Conservation (phyloP, 1,140 invertebrate species). For the Adoxophyes honmai region DNA sequence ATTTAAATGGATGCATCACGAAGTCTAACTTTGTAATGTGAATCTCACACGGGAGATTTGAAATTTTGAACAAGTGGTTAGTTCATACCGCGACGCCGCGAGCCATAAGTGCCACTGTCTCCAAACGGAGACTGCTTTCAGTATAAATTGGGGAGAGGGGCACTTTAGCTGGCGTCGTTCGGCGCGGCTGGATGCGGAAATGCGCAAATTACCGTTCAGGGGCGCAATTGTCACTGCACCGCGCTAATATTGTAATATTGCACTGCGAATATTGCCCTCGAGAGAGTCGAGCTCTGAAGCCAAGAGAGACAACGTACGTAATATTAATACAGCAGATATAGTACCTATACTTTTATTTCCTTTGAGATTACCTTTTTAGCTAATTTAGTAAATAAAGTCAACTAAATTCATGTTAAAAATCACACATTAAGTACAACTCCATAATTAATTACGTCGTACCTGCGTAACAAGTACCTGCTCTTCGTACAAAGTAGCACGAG, state of each 20-base stretch:
- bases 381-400: too few species aligned
- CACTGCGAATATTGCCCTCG: conserved; percentile 6
- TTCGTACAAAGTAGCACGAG: background rate
- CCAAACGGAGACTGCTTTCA: too few species aligned
- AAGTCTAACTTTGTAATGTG: too few species aligned
- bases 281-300: background rate
- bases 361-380: too few species aligned
- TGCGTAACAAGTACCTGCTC: conserved; percentile 1
- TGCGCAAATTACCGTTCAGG: conserved; percentile 43
- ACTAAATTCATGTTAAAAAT: too few species aligned
- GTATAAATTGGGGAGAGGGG: background rate
- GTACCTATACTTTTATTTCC: too few species aligned
- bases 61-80: conserved; percentile 50
- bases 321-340: too few species aligned
- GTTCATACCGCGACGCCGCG: conserved; percentile 47
- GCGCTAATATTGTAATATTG: conserved; percentile 31
- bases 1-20: too few species aligned
- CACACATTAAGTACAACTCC: too few species aligned
- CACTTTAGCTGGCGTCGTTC: conserved; percentile 1
- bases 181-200: conserved; percentile 34
- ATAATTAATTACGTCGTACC: too few species aligned
- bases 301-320: background rate
- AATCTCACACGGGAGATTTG: too few species aligned
- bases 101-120: conserved; percentile 33
- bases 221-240: conserved; percentile 28